Evolutionary conservation across 2,113 vertebrate species (phyloP).

Genomic region (Rhinichthys klamathensis): DNA sequence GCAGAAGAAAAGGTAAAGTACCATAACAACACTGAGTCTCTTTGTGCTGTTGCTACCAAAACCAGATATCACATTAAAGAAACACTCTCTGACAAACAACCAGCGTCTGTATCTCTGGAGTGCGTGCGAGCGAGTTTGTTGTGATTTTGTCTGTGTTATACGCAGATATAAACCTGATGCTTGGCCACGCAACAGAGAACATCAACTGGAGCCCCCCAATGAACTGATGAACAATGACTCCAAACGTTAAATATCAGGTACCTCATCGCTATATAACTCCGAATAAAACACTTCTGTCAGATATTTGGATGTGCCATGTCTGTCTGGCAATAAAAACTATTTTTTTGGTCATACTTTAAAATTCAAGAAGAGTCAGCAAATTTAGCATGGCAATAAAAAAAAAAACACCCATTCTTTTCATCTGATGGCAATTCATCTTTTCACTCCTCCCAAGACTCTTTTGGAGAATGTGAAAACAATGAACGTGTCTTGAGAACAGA

Average conservation of each 20-base stretch:
- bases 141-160: conserved; percentile 14
- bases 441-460: conserved; percentile 32
- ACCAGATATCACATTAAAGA: not conserved
- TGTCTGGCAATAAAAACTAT: not conserved
- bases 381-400: conserved; percentile 6
- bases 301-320: conserved; percentile 29
- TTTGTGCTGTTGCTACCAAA: not conserved
- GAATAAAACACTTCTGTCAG: conserved; percentile 26
- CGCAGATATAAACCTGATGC: conserved; percentile 12
- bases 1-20: not conserved
- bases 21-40: not conserved
- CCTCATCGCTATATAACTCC: conserved; percentile 14
- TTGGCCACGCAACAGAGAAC: conserved; percentile 35
- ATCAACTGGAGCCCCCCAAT: not conserved
- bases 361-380: conserved; percentile 44
- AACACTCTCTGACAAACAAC: not conserved
- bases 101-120: not conserved
- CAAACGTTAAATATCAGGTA: conserved; percentile 32
- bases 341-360: conserved; percentile 14
- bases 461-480: conserved; percentile 42
- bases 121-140: conserved; percentile 8
- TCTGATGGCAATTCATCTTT: conserved; percentile 46
- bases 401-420: conserved; percentile 19
- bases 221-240: not conserved
- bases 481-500: conserved; percentile 35